Conservation (phyloP, 2,888 invertebrate species). For the Aproaerema taeniolella region DNA sequence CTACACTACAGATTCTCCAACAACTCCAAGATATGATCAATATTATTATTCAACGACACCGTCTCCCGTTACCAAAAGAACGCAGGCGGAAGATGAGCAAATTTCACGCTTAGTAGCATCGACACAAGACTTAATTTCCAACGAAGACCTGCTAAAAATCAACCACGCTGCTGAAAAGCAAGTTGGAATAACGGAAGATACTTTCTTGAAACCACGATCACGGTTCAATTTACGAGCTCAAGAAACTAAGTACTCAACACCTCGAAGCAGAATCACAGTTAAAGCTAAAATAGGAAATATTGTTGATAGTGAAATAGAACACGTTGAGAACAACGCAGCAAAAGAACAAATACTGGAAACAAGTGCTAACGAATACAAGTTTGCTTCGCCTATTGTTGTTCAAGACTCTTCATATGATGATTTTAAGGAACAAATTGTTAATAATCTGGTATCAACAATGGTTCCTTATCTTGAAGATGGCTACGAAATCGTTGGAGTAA, state of each 20-base stretch:
- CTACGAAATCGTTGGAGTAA: conserved; percentile 62
- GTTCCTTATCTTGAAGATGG: conserved; percentile 60
- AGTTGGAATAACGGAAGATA: conserved; percentile 42
- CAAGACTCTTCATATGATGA: conserved; percentile 42
- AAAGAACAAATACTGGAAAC: conserved; percentile 33
- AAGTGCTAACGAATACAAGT: conserved; percentile 45
- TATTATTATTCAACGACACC: conserved; percentile 14
- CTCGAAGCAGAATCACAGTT: conserved; percentile 44
- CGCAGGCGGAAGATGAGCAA: conserved; percentile 41
- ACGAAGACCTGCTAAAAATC: conserved; percentile 80
- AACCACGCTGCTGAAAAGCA: conserved; percentile 69
- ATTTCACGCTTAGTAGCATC: conserved; percentile 73
- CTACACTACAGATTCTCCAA: conserved; percentile 37
- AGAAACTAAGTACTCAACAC: conserved; percentile 28
- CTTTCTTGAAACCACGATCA: conserved; percentile 48
- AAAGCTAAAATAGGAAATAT: conserved; percentile 56
- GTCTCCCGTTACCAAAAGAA: conserved; percentile 24
- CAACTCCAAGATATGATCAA: conserved; percentile 7
- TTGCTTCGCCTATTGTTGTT: conserved; percentile 69
- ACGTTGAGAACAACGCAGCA: conserved; percentile 29
- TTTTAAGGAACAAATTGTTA: conserved; percentile 51
- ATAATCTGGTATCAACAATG: conserved; percentile 64
- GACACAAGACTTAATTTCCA: conserved; percentile 79
- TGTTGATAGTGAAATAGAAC: conserved; percentile 38
- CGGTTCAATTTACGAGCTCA: conserved; percentile 33